These are phyloP conservation scores for Rhagoletis pomonella DNA, from an alignment of 1,140 invertebrate species.

Conservation along the genomic window DNA sequence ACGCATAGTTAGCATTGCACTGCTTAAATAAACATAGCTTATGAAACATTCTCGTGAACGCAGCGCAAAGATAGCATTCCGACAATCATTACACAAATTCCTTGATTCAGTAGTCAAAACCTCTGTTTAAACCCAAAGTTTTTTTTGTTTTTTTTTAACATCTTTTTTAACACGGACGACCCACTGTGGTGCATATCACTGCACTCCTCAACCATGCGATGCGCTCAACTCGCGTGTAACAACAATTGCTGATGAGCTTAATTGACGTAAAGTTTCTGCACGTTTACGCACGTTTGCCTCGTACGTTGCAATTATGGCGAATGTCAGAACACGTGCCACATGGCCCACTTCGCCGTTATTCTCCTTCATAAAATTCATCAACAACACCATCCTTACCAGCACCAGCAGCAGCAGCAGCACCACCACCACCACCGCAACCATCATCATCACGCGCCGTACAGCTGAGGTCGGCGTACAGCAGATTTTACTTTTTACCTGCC, in stretches of 20 bases:
- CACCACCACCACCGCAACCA: neutral
- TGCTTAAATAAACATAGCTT: too few species aligned
- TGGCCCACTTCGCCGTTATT: too few species aligned
- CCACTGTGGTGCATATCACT: too few species aligned
- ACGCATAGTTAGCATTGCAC: too few species aligned
- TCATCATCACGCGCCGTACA: neutral
- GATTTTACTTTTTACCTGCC: conserved; percentile 44
- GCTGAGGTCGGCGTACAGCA: neutral
- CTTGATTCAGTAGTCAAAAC: too few species aligned
- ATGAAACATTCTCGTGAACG: too few species aligned
- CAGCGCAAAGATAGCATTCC: too few species aligned
- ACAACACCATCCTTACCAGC: too few species aligned
- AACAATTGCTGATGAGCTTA: conserved; percentile 44
- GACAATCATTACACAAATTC: too few species aligned
- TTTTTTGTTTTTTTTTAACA: too few species aligned
- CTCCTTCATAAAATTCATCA: neutral
- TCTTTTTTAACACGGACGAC: too few species aligned
- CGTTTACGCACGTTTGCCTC: conserved; percentile 45
- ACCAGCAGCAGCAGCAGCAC: neutral
- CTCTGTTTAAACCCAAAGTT: too few species aligned
- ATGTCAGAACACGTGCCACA: neutral
- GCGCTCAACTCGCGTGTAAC: neutral
- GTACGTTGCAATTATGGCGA: conserved; percentile 49
- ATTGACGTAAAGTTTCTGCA: conserved; percentile 50
- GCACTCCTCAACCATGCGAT: neutral